Evolutionary conservation across 1,140 invertebrate species (phyloP), one percentile per base, ranked within the genome.

Genomic region (Pogonomyrmex barbatus): DNA sequence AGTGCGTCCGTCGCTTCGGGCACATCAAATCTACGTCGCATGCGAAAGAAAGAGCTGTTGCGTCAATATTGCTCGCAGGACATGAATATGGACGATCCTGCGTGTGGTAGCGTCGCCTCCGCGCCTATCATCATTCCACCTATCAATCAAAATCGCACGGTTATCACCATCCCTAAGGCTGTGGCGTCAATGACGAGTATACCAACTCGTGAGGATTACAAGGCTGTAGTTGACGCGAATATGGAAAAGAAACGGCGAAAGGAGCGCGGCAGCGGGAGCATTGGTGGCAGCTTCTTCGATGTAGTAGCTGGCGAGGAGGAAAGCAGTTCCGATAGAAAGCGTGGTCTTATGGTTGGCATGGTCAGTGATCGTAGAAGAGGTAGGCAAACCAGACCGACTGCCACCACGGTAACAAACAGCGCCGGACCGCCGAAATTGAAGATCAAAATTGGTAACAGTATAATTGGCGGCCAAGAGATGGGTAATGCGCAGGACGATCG

Each of bases 41-140:
- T 98, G 98, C 95, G 98, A 4, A 98, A 98, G 94, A 98, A 98
- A 91, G 98, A 98, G 93, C 92, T 98, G 12, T 94, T 98, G 14
- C 96, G 97, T 14, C 96, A 98, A 91, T 98, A 98, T 92, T 98
- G 97, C 94, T 97, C 97, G 1, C 97, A 98, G 93, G 97, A 98
- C 91, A 98, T 97, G 96, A 97, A 98, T 86, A 97, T 97, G 96
- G 97, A 97, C 88, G 97, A 97, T 87, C 96, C 96, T 1, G 94
- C 94, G 14, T 91, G 95, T n/a, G 94, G 95, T n/a, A 94, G 91
- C 47, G 91, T 95, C 0, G 90, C 95, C 0, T 94, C 95, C 2
- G 92, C 95, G 8, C 96, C 96, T 4, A 95, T 96, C 42, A 94
- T 93, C 50, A 96, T 96, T n/a, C 96, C 96, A 50, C 96, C 96